Evolutionary conservation across 2,797 vertebrate species (phyloP), one percentile per base, ranked within the genome.

Genomic region (Labeo calbasu): DNA sequence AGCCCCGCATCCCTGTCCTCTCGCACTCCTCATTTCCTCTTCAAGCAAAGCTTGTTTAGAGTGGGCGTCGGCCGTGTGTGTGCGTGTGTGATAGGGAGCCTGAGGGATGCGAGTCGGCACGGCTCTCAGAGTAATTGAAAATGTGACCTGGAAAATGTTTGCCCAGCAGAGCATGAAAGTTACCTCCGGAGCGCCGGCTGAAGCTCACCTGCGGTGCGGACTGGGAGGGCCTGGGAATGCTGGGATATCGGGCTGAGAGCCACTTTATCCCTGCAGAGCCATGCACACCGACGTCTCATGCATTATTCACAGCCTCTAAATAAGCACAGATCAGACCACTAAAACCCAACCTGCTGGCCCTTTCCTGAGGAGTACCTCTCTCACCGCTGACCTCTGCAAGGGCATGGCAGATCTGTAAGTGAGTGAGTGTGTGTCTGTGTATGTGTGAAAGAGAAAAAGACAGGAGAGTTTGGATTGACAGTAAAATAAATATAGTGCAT

Each of bases 231-330:
- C 91, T 23, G 91, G 92, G 93, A 92, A 91, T 92, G 91, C 92
- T 92, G 92, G 91, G 91, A 94, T 94, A 93, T 93, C 89, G 87
- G 91, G 89, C 92, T 94, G 94, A 96, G 95, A 97, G 92, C 93
- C 93, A 94, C 94, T 96, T 94, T 92, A 95, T 94, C 93, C 93
- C 92, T 83, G 77, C 87, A 89, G 89, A 92, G 92, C 94, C 91
- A 63, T 69, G 77, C 79, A 57, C n/a, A 69, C 77, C 57, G 85
- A 89, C 91, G 93, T 92, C 95, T 96, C 95, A 97, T 97, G 92
- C 95, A 96, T 97, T 96, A 97, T 96, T 96, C 94, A 96, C 92
- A 89, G 90, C 92, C 88, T 87, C 93, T 93, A 95, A 96, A 96
- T 95, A 96, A 96, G 94, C 92, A 88, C 89, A 95, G 96, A 96